Evolutionary conservation across 2,888 invertebrate species (phyloP).

Genomic region (Ernsta delagoae): DNA sequence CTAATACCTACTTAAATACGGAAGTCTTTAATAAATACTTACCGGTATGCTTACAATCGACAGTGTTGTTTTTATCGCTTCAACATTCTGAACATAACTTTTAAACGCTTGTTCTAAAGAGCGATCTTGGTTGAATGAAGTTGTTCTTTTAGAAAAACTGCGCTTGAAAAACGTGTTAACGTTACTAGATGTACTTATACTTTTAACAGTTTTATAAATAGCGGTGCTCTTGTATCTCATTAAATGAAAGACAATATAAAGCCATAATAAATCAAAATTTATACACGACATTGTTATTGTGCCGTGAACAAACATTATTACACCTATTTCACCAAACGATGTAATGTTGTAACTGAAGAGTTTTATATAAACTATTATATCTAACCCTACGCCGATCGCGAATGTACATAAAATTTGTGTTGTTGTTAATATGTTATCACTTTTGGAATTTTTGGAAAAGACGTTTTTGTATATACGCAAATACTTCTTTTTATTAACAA

Average conservation of each 20-base stretch:
- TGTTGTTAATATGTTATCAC: neutral
- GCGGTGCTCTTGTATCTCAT: neutral
- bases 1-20: too few species aligned
- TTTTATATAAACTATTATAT: neutral
- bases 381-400: neutral
- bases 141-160: neutral
- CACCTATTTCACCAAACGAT: neutral
- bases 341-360: neutral
- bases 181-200: neutral
- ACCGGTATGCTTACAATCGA: neutral
- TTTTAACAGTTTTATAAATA: neutral
- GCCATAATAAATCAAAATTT: neutral
- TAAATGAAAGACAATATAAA: neutral
- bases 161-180: neutral
- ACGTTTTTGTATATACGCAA: neutral
- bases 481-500: slow-evolving; percentile 2
- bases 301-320: neutral
- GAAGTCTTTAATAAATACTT: neutral
- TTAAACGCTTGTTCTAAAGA: neutral
- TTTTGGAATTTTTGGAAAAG: neutral
- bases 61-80: neutral
- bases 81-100: neutral
- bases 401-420: neutral
- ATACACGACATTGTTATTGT: neutral
- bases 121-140: neutral